Conservation (phyloP, 2,888 invertebrate genomes). For the Slavum lentiscoides region DNA sequence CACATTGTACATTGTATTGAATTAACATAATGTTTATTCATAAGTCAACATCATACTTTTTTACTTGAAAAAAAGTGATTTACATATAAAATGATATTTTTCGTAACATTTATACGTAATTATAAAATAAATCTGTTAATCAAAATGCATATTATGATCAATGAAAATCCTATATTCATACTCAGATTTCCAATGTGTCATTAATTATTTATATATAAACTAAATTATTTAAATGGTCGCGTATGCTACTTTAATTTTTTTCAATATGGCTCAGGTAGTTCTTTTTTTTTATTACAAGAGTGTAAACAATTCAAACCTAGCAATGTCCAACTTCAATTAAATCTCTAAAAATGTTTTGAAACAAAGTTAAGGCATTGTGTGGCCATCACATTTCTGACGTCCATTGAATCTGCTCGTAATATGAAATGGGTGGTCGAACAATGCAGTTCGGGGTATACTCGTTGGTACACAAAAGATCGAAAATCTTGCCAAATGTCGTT, state of each 20-base stretch:
- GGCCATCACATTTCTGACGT: slow-evolving; percentile 28
- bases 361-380: slow-evolving; percentile 39
- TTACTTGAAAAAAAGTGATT: neutral
- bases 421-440: slow-evolving; percentile 40
- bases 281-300: slow-evolving; percentile 12
- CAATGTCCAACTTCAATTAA: slow-evolving; percentile 2
- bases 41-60: neutral
- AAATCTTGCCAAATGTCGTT: slow-evolving; percentile 53
- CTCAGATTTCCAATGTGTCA: neutral
- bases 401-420: slow-evolving; percentile 39
- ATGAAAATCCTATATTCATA: neutral
- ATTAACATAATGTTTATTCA: neutral
- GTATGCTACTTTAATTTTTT: neutral
- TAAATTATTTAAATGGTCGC: neutral
- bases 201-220: neutral
- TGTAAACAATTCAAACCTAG: slow-evolving; percentile 19
- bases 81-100: too few relatives aligned
- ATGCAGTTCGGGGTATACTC: slow-evolving; percentile 42
- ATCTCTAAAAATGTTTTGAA: slow-evolving; percentile 38
- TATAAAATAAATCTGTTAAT: too few relatives aligned
- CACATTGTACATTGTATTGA: neutral
- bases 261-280: neutral
- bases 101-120: too few relatives aligned
- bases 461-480: slow-evolving; percentile 46
- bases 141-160: neutral